phyloP scores from a whole-genome alignment of 2,797 vertebrate genomes.

The Myripristis murdjan region DNA sequence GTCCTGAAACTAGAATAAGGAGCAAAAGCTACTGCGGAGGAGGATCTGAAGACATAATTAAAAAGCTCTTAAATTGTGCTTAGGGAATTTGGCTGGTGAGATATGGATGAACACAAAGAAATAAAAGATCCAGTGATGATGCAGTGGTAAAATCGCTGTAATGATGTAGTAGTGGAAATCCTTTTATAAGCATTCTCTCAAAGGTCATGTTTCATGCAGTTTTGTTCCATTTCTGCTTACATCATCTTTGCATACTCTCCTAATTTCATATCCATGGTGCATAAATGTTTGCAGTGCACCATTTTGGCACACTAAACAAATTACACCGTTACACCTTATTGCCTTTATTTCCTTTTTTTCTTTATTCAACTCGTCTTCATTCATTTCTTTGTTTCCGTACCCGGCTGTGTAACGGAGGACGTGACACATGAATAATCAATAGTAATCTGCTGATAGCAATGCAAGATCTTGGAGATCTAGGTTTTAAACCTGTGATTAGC shows the following conservation, averaged over 20 bases:
- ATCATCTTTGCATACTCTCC: neutral
- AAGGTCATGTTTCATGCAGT: neutral
- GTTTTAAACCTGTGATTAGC: neutral
- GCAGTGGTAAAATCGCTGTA: no score
- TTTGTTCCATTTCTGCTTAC: neutral
- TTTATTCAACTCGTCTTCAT: no score
- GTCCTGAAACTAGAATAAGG: constrained; percentile 42
- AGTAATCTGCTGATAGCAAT: no score
- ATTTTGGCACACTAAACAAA: no score
- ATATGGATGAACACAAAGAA: neutral
- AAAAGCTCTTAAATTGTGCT: constrained; percentile 1
- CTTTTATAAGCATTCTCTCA: no score
- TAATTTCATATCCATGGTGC: neutral
- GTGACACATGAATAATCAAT: neutral
- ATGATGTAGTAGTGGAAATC: no score
- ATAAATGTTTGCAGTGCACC: neutral
- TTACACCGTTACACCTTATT: no score
- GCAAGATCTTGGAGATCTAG: no score
- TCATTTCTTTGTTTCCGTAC: no score
- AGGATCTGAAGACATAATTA: constrained; percentile 55
- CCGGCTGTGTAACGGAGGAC: neutral
- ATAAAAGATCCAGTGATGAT: neutral
- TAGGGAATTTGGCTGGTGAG: constrained; percentile 17
- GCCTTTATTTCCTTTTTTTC: no score
- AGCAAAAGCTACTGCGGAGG: constrained; percentile 55